Percentiles rank a stretch among this genome's conserved stretches.
Evolutionary conservation across 1,140 invertebrate species (phyloP).

Genomic region (Bombus impatiens): DNA sequence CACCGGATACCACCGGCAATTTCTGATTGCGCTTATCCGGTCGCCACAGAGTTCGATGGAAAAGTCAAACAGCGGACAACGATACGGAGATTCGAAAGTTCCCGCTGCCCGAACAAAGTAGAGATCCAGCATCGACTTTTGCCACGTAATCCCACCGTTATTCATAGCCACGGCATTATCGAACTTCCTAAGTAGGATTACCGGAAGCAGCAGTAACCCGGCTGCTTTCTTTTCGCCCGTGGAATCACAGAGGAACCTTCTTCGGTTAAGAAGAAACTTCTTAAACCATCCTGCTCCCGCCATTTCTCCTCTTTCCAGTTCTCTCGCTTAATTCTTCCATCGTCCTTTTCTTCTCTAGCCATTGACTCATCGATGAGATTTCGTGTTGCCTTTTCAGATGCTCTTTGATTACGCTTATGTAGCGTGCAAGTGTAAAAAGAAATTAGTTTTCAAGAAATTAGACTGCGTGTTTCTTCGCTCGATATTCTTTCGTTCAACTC

Average conservation of each 20-base stretch:
- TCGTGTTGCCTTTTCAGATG: neutral
- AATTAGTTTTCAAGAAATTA: neutral
- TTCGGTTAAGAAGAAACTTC: conserved; percentile 65
- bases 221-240: conserved; percentile 1
- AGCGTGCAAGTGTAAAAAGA: too few species aligned
- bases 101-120: conserved; percentile 28
- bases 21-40: neutral
- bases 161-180: conserved; percentile 66
- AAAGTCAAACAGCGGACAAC: conserved; percentile 48
- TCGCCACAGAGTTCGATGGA: neutral
- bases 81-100: conserved; percentile 60
- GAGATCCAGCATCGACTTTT: conserved; percentile 60
- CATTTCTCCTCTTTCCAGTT: conserved; percentile 18
- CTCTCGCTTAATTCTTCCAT: neutral
- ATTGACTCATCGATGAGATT: neutral
- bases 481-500: too few species aligned
- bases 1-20: too few species aligned
- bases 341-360: neutral
- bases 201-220: conserved; percentile 54
- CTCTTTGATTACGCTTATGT: neutral
- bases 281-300: conserved; percentile 45
- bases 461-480: neutral
- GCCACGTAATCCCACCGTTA: conserved; percentile 66
- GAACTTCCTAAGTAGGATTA: conserved; percentile 69
- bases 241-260: conserved; percentile 56